Evolutionary conservation across 2,113 vertebrate species (phyloP).

Genomic region (Tretioscincus oriximinensis): DNA sequence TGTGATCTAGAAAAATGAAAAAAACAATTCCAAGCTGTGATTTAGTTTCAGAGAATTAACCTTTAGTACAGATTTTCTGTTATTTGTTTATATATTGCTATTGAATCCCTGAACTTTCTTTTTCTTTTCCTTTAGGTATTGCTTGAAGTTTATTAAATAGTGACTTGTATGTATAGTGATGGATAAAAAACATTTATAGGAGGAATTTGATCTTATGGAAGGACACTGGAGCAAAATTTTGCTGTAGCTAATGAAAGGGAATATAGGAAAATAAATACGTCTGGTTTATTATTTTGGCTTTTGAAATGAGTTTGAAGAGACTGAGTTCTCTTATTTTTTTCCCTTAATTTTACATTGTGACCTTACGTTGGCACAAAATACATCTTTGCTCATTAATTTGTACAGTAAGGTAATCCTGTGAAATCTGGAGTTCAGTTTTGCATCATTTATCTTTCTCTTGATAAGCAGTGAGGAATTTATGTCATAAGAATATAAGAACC

Average conservation of each 20-base stretch:
- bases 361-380: background rate
- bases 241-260: no score
- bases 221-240: no score
- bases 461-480: background rate
- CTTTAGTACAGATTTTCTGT: background rate
- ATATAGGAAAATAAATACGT: no score
- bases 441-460: background rate
- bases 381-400: background rate
- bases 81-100: background rate
- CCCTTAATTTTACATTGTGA: background rate
- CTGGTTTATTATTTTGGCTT: no score
- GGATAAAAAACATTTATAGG: background rate
- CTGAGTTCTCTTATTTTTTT: background rate
- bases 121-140: background rate
- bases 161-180: conserved; percentile 28
- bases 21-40: background rate
- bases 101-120: conserved; percentile 6
- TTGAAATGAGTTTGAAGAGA: no score
- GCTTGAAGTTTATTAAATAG: conserved; percentile 24
- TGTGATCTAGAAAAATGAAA: background rate
- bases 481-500: no score
- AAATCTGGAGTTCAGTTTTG: background rate
- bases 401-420: background rate
- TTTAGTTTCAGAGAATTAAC: background rate
- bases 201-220: background rate